phyloP scores from a whole-genome alignment of 2,888 invertebrate genomes.

The Dolichomitus sp. region DNA sequence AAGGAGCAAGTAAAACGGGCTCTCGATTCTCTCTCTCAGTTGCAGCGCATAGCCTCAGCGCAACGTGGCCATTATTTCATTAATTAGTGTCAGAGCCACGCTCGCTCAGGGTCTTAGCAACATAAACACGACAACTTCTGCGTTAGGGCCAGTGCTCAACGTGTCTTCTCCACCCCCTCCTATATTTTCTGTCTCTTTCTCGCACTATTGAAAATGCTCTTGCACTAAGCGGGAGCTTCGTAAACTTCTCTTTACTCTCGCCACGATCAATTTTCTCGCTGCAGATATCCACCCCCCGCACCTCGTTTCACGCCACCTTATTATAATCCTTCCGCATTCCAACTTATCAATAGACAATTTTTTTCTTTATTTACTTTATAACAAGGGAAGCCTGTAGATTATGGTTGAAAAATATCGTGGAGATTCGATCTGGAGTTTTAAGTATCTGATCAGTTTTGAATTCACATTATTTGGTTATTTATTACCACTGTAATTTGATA shows the following conservation, averaged over 20 bases:
- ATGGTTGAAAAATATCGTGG: not conserved
- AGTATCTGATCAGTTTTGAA: no score
- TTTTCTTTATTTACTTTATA: conserved; percentile 43
- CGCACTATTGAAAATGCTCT: conserved; percentile 3
- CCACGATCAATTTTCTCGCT: conserved; percentile 56
- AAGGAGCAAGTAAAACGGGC: conserved; percentile 43
- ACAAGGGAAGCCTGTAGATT: conserved; percentile 2
- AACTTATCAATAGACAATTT: conserved; percentile 56
- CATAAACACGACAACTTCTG: conserved; percentile 77
- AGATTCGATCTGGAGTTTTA: not conserved
- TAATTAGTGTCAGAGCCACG: conserved; percentile 79
- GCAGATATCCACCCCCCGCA: conserved; percentile 21
- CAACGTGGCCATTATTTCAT: conserved; percentile 80
- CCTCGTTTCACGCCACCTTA: conserved; percentile 47
- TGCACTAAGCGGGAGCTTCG: conserved; percentile 45
- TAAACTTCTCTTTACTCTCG: conserved; percentile 54
- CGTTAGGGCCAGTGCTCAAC: conserved; percentile 58
- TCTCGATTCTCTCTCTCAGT: conserved; percentile 47
- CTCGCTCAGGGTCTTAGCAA: conserved; percentile 72
- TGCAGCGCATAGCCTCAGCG: conserved; percentile 18
- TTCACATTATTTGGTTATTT: no score
- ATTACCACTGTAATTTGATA: no score
- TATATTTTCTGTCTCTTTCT: conserved; percentile 26
- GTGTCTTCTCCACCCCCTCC: conserved; percentile 40
- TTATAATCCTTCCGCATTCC: conserved; percentile 63